These are phyloP conservation scores for Telmatochromis sp. DNA, from an alignment of 2,113 vertebrate species.

Conservation along the genomic window DNA sequence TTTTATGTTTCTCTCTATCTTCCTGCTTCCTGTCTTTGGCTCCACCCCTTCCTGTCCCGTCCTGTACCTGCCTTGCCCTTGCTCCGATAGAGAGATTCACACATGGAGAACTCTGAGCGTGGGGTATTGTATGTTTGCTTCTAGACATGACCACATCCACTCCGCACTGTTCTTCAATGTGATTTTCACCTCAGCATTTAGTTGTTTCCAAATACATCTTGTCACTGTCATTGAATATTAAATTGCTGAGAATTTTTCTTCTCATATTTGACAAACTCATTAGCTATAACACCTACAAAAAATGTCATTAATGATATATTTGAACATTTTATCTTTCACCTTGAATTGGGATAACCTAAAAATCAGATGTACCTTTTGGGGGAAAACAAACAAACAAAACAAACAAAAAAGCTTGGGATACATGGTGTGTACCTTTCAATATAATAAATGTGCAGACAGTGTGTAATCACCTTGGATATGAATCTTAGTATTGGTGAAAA, in stretches of 20 bases:
- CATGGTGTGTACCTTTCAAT: not conserved
- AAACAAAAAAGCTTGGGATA: not conserved
- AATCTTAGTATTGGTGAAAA: not conserved
- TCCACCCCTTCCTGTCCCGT: slow-evolving; percentile 53
- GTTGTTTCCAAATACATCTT: not conserved
- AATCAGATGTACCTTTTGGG: not conserved
- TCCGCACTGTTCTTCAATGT: not conserved
- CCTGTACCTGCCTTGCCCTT: slow-evolving; percentile 60
- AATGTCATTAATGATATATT: not conserved
- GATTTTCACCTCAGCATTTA: slow-evolving; percentile 17
- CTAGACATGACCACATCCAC: slow-evolving; percentile 56
- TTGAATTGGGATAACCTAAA: not conserved
- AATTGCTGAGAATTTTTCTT: not conserved
- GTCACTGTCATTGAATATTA: not conserved
- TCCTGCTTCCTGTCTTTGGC: slow-evolving; percentile 65
- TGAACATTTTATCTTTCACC: not conserved
- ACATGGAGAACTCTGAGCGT: slow-evolving; percentile 79
- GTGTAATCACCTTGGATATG: not conserved
- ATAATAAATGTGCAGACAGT: not conserved
- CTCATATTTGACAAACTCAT: not conserved
- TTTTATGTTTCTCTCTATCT: slow-evolving; percentile 68
- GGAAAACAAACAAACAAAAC: not conserved
- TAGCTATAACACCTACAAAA: not conserved
- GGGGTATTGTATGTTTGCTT: slow-evolving; percentile 78
- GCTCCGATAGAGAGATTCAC: slow-evolving; percentile 78